Conservation (phyloP, 2,113 vertebrate species). For the Thermophis baileyi region DNA sequence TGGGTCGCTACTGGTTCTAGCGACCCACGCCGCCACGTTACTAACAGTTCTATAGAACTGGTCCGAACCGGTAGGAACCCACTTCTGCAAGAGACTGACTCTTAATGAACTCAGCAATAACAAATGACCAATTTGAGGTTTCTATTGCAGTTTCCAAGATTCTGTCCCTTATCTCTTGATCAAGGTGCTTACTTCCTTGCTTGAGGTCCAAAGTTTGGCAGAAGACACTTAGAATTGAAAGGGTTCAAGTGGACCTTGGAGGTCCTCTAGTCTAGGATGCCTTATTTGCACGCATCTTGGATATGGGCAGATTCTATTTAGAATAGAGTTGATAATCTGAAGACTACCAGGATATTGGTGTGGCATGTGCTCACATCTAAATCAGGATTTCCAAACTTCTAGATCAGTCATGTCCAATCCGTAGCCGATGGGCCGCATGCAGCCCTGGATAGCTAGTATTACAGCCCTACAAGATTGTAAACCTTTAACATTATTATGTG, state of each 20-base stretch:
- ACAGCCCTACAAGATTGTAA: no score
- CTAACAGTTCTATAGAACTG: no score
- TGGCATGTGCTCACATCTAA: neutral
- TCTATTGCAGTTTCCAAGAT: neutral
- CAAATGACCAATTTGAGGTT: neutral
- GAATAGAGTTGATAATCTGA: no score
- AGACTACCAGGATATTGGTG: no score
- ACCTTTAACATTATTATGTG: neutral
- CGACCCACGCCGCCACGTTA: no score
- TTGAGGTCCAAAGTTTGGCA: neutral
- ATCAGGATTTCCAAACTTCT: neutral
- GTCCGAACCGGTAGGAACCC: no score
- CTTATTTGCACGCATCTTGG: neutral
- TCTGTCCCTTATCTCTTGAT: neutral
- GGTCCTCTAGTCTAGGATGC: neutral
- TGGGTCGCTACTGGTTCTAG: no score
- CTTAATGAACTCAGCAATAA: neutral
- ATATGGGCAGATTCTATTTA: neutral
- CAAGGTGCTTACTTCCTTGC: neutral
- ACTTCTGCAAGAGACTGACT: neutral
- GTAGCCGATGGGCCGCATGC: no score
- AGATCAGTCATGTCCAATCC: neutral
- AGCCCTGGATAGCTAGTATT: no score
- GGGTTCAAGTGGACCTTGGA: neutral
- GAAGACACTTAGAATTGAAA: neutral